Percentiles rank a stretch among this genome's conserved stretches.
These are phyloP conservation scores for Girardinichthys multiradiatus DNA, from an alignment of 2,113 vertebrate genomes.

Conservation along the genomic window DNA sequence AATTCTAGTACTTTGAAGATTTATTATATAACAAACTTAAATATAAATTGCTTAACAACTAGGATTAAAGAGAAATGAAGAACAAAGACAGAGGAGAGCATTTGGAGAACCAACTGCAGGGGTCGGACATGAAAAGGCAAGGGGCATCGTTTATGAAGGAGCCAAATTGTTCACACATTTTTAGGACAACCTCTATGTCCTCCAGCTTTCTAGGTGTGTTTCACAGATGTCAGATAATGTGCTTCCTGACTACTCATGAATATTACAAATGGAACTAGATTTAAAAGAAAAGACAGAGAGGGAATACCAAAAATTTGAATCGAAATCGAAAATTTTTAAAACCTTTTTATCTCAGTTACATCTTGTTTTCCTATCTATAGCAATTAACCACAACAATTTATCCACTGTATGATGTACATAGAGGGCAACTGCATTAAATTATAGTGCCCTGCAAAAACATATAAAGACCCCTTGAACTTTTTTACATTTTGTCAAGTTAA, in stretches of 20 bases:
- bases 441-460: too few relatives aligned
- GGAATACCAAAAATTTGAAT: slow-evolving; percentile 24
- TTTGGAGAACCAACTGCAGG: slow-evolving; percentile 45
- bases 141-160: slow-evolving; percentile 77
- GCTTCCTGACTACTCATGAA: slow-evolving; percentile 64
- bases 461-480: too few relatives aligned
- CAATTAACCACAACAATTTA: too few relatives aligned
- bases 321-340: slow-evolving; percentile 38
- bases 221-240: slow-evolving; percentile 77
- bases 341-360: slow-evolving; percentile 6
- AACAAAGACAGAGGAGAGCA: slow-evolving; percentile 11
- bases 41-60: neutral
- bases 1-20: slow-evolving; percentile 28
- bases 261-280: slow-evolving; percentile 51
- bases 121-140: slow-evolving; percentile 63
- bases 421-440: too few relatives aligned
- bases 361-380: too few relatives aligned
- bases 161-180: slow-evolving; percentile 83
- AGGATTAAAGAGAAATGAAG: slow-evolving; percentile 17
- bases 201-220: slow-evolving; percentile 69
- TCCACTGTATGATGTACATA: too few relatives aligned
- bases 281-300: slow-evolving; percentile 21
- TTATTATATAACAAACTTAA: neutral
- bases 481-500: too few relatives aligned
- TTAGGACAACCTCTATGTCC: slow-evolving; percentile 69